Percentiles rank a stretch among this genome's conserved stretches.
These are phyloP conservation scores for Aleiodes leptofemur DNA, from an alignment of 2,888 invertebrate species.

Conservation along the genomic window DNA sequence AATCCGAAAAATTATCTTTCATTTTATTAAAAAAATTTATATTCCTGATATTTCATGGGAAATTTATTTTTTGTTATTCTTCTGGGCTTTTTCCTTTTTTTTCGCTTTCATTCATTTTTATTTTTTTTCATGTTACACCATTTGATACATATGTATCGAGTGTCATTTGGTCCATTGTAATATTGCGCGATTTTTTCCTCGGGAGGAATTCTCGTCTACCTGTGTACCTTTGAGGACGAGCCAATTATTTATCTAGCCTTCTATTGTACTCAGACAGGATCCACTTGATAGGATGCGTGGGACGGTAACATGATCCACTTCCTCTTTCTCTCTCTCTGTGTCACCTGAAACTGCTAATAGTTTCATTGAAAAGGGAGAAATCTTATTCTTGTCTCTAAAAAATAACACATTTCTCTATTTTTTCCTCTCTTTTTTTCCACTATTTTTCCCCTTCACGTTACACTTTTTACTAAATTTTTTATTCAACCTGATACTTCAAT, in stretches of 20 bases:
- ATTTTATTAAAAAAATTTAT: neutral
- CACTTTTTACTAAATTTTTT: slow-evolving; percentile 6
- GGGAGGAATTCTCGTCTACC: slow-evolving; percentile 62
- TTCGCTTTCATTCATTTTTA: neutral
- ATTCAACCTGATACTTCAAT: neutral
- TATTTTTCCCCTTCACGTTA: neutral
- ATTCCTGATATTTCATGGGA: neutral
- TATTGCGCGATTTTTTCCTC: slow-evolving; percentile 65
- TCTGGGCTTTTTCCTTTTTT: neutral
- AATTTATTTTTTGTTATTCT: neutral
- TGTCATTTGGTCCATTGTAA: slow-evolving; percentile 57
- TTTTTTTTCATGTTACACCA: slow-evolving; percentile 40
- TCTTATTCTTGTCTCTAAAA: slow-evolving; percentile 31
- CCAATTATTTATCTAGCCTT: slow-evolving; percentile 74
- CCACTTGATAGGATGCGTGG: slow-evolving; percentile 75
- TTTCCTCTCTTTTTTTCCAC: neutral
- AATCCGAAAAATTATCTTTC: neutral
- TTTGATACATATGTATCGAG: slow-evolving; percentile 70
- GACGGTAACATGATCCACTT: slow-evolving; percentile 72
- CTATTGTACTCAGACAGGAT: slow-evolving; percentile 65
- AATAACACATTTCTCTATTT: slow-evolving; percentile 12
- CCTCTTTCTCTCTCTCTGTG: slow-evolving; percentile 59
- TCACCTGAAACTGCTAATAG: slow-evolving; percentile 64
- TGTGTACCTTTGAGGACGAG: slow-evolving; percentile 69
- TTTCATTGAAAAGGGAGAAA: neutral